Evolutionary conservation across 2,888 invertebrate genomes (phyloP), one percentile per base, ranked within the genome.

Genomic region (Pelosia muscerda): DNA sequence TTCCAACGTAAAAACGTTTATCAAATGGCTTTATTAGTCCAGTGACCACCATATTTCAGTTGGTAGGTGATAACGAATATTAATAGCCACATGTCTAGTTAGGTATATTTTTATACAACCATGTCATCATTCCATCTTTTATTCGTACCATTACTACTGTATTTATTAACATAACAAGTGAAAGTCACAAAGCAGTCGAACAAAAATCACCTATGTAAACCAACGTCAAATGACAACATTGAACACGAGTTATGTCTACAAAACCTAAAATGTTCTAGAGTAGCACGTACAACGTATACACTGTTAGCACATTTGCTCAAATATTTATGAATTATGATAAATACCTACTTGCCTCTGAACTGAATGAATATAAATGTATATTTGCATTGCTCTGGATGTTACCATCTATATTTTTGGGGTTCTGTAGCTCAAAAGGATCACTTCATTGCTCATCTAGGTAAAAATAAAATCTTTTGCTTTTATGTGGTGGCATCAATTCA

Each of bases 91-190:
- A 42, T 42, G 15, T 42, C 19, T 6, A 15, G 19, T 42, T 38
- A 38, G 8, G 2, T 42, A 19, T 38, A 19, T 19, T 42, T 3
- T 19, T 6, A 42, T 19, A 42, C 19, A 19, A 8, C 4, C 19
- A 42, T 42, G 19, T 42, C 19, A 42, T 42, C 42, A 42, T 13
- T 42, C 19, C 19, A 42, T 42, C 42, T 42, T 42, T 19, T 19
- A 42, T 42, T 42, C 42, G 5, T 42, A 42, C 19, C 42, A 42
- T 42, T 42, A 28, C 26, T 57, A 57, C 26, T 57, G 25, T 55
- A 55, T 55, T 54, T 55, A 55, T 55, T 23, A 55, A 42, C 15
- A 42, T 42, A 42, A 42, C 42, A 42, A 42, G 42, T 42, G 42
- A 42, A 42, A 42, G 42, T 42, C 42, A 42, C 19, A 42, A 19